Evolutionary conservation across 1,140 invertebrate genomes (phyloP).

Genomic region (Pseudomyrmex cubaensis): DNA sequence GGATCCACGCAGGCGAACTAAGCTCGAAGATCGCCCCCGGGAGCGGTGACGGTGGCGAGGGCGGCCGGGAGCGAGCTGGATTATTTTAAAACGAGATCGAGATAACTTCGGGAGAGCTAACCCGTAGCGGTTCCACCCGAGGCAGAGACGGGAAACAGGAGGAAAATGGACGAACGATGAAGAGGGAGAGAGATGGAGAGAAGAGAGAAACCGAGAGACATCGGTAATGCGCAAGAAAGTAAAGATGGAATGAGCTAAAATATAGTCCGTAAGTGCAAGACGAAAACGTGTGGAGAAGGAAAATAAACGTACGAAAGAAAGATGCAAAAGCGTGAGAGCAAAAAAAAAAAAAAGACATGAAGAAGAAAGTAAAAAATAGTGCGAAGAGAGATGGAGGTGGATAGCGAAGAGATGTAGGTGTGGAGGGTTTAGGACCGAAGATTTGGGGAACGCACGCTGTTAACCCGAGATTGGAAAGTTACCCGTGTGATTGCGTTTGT

Average conservation of each 20-base stretch:
- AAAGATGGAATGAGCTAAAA: background rate
- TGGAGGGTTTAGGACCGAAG: background rate
- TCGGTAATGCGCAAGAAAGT: background rate
- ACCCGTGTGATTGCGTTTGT: conserved; percentile 78
- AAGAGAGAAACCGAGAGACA: conserved; percentile 42
- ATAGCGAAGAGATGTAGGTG: background rate
- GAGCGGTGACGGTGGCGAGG: conserved; percentile 6
- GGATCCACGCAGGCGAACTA: conserved; percentile 56
- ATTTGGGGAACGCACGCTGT: conserved; percentile 68
- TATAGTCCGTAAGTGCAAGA: background rate
- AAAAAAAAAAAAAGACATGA: conserved; percentile 8
- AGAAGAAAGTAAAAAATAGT: background rate
- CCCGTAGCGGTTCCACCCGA: conserved; percentile 37
- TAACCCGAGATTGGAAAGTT: conserved; percentile 79
- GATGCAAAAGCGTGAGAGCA: conserved; percentile 18
- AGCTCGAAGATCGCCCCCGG: conserved; percentile 64
- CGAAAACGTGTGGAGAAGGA: background rate
- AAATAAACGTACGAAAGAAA: conserved; percentile 8
- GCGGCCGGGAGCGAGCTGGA: conserved; percentile 62
- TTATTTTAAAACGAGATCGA: conserved; percentile 77
- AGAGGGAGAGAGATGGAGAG: conserved; percentile 8
- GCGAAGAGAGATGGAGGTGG: background rate
- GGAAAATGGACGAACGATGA: conserved; percentile 24
- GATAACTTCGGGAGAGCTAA: conserved; percentile 60
- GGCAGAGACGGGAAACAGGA: conserved; percentile 15